Evolutionary conservation across 2,113 vertebrate species (phyloP).

Genomic region (Elanus axillaris): DNA sequence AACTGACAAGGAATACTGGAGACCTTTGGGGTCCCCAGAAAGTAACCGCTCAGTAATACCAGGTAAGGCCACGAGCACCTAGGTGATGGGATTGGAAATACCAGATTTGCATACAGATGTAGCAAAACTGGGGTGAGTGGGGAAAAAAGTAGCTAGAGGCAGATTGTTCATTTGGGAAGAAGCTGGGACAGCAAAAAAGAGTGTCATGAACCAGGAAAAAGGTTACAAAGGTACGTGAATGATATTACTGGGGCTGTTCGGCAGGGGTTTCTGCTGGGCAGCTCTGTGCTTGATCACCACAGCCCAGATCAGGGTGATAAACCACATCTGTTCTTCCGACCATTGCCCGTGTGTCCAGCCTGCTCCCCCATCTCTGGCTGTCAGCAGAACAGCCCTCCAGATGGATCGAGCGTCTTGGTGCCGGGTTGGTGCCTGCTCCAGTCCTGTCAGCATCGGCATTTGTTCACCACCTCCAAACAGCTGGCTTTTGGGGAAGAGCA

Average conservation of each 20-base stretch:
- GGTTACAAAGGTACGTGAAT: fast-evolving
- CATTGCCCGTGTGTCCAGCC: neutral
- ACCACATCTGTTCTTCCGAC: too few relatives aligned
- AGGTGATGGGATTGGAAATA: neutral
- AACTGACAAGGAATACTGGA: neutral
- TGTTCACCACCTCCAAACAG: fast-evolving
- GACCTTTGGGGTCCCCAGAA: neutral
- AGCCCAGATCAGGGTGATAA: neutral
- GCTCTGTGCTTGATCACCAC: neutral
- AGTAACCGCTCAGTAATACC: neutral
- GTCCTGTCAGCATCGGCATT: too few relatives aligned
- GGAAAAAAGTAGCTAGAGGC: too few relatives aligned
- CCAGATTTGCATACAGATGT: neutral
- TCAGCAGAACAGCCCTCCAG: neutral
- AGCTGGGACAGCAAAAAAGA: neutral
- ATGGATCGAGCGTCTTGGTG: neutral
- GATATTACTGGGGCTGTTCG: neutral
- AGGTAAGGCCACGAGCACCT: too few relatives aligned
- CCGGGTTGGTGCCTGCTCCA: neutral
- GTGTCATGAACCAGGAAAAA: neutral
- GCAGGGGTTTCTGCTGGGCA: neutral
- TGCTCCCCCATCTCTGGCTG: neutral
- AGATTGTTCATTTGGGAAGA: neutral
- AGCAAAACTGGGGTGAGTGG: neutral
- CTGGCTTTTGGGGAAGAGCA: neutral